Conservation (phyloP, 1,140 invertebrate species). For the Euura saliciscinereae region DNA sequence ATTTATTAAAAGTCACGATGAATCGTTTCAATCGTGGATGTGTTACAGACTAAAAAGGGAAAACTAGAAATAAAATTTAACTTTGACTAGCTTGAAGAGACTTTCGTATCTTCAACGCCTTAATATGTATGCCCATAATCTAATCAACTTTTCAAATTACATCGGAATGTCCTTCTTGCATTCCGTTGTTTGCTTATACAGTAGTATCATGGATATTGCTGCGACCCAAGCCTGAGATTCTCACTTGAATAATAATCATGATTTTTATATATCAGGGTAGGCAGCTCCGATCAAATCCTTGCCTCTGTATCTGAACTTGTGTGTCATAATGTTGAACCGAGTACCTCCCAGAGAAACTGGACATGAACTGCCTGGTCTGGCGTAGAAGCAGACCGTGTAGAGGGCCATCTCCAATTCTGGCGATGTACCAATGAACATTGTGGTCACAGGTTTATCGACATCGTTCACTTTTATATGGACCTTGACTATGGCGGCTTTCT, state of each 20-base stretch:
- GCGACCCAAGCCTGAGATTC: background rate
- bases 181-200: too few relatives aligned
- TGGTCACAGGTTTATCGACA: conserved; percentile 76
- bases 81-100: too few relatives aligned
- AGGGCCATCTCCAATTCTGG: conserved; percentile 92
- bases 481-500: conserved; percentile 83
- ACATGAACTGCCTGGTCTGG: conserved; percentile 73
- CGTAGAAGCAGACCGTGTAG: conserved; percentile 85
- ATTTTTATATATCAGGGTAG: conserved; percentile 74
- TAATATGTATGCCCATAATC: too few relatives aligned
- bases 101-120: too few relatives aligned
- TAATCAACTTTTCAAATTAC: too few relatives aligned
- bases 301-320: conserved; percentile 74
- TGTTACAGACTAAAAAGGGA: too few relatives aligned
- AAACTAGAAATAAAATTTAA: too few relatives aligned
- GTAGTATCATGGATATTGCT: too few relatives aligned
- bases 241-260: background rate
- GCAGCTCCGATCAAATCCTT: conserved; percentile 81
- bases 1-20: too few relatives aligned
- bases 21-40: too few relatives aligned
- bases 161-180: too few relatives aligned
- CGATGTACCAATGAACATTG: conserved; percentile 88
- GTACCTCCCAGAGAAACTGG: conserved; percentile 73
- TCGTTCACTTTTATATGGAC: conserved; percentile 77
- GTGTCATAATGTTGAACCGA: conserved; percentile 73